Evolutionary conservation across 1,140 invertebrate species (phyloP).

Genomic region (Himalopsyche phryganea): DNA sequence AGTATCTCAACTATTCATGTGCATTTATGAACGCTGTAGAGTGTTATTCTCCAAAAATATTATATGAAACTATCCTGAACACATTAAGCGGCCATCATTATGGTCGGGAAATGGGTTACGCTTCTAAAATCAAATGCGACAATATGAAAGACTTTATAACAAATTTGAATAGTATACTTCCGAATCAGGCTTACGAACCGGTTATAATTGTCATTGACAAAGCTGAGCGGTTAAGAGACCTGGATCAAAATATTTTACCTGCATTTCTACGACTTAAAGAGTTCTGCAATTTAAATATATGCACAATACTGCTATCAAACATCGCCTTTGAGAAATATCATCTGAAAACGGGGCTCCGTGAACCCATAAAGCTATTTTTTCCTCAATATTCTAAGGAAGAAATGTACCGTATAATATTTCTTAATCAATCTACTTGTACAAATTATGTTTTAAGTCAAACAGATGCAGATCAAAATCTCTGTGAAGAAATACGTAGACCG

Average conservation of each 20-base stretch:
- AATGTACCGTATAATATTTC: slow-evolving; percentile 66
- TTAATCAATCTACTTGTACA: slow-evolving; percentile 41
- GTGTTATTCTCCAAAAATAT: slow-evolving; percentile 69
- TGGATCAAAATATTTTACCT: slow-evolving; percentile 68
- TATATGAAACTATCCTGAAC: slow-evolving; percentile 73
- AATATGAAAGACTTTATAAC: slow-evolving; percentile 71
- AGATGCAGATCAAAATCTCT: slow-evolving; percentile 35
- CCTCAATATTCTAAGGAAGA: slow-evolving; percentile 79
- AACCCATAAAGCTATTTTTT: slow-evolving; percentile 74
- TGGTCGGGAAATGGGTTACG: slow-evolving; percentile 38
- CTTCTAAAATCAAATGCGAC: slow-evolving; percentile 59
- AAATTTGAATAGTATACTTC: slow-evolving; percentile 45
- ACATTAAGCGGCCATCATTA: slow-evolving; percentile 51
- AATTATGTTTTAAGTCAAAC: slow-evolving; percentile 38
- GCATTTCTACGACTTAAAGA: slow-evolving; percentile 70
- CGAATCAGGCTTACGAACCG: slow-evolving; percentile 43
- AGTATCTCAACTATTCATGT: slow-evolving; percentile 58
- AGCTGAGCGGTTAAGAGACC: slow-evolving; percentile 69
- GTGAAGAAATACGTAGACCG: slow-evolving; percentile 43
- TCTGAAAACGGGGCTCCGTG: slow-evolving; percentile 63
- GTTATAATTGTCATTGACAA: slow-evolving; percentile 72
- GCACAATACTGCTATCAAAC: slow-evolving; percentile 73
- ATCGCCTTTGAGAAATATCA: slow-evolving; percentile 78
- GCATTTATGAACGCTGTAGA: slow-evolving; percentile 79
- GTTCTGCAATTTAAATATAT: slow-evolving; percentile 66